Percentiles rank a stretch among this genome's conserved stretches.
Evolutionary conservation across 1,140 invertebrate species (phyloP).

Genomic region (Atta colombica): DNA sequence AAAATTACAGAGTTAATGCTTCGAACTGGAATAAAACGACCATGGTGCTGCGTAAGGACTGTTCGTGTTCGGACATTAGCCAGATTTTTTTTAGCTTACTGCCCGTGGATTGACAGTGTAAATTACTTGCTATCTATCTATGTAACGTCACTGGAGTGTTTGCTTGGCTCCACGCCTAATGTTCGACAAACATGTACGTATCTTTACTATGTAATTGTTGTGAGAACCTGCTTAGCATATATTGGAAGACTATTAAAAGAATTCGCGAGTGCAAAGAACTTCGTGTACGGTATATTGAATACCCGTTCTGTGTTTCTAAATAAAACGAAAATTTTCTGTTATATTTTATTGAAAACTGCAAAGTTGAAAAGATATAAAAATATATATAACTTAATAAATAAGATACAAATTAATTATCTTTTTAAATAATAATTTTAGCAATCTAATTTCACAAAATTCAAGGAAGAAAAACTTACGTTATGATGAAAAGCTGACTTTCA

Average conservation of each 20-base stretch:
- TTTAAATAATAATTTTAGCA: not conserved
- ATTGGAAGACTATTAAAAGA: not conserved
- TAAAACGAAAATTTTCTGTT: not conserved
- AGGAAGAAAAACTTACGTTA: not conserved
- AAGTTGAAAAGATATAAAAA: not conserved
- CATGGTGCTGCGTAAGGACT: conserved; percentile 38
- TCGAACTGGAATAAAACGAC: conserved; percentile 84
- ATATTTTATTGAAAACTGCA: not conserved
- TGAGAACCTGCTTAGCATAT: conserved; percentile 18
- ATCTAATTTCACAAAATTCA: not conserved
- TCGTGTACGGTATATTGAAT: not conserved
- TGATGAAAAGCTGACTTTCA: not conserved
- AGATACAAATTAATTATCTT: not conserved
- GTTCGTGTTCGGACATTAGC: conserved; percentile 46
- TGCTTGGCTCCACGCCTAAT: conserved; percentile 36
- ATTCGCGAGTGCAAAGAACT: conserved; percentile 9
- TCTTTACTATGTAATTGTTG: conserved; percentile 2
- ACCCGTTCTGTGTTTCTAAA: not conserved
- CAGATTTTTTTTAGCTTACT: conserved; percentile 42
- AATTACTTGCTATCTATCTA: conserved; percentile 28
- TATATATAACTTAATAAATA: not conserved
- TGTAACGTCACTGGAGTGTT: conserved; percentile 37
- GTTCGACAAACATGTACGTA: conserved; percentile 35
- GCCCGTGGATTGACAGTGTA: conserved; percentile 51
- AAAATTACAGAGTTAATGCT: conserved; percentile 85